Evolutionary conservation across 92 coral and sea anemone genomes (phyloP).

Genomic region (Zoanthus sociatus): DNA sequence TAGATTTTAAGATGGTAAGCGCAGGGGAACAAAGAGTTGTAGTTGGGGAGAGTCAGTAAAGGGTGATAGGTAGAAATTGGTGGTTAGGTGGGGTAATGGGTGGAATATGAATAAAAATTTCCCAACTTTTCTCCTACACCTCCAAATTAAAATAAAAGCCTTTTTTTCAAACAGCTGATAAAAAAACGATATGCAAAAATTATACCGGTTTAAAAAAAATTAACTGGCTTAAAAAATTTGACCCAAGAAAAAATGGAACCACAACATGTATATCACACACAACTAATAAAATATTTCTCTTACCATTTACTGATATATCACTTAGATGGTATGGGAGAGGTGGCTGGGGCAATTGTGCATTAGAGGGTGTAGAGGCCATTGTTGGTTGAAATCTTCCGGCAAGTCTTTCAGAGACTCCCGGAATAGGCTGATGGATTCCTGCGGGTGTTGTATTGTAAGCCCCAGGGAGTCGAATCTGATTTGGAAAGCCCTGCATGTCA

Average conservation of each 20-base stretch:
- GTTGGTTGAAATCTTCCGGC: constrained; percentile 76
- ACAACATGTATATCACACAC: background rate
- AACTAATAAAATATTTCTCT: background rate
- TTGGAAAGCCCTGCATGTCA: constrained; percentile 29
- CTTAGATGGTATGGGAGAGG: constrained; percentile 12
- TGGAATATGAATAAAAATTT: too few species aligned
- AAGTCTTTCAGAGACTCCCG: constrained; percentile 49
- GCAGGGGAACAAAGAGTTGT: too few species aligned
- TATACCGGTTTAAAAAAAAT: too few species aligned
- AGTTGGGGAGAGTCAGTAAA: too few species aligned
- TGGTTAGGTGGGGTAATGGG: too few species aligned
- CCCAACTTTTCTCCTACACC: too few species aligned
- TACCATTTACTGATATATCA: constrained; percentile 17
- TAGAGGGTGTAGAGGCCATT: constrained; percentile 81
- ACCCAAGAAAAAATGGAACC: background rate
- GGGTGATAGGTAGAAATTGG: too few species aligned
- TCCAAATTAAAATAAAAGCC: too few species aligned
- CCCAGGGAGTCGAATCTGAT: constrained; percentile 35
- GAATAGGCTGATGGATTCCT: constrained; percentile 34
- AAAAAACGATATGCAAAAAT: too few species aligned
- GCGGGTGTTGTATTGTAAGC: constrained; percentile 19
- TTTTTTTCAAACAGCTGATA: too few species aligned
- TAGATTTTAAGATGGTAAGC: too few species aligned
- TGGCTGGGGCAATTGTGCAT: constrained; percentile 42
- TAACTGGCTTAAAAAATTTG: too few species aligned